Evolutionary conservation across 1,140 invertebrate species (phyloP).

Genomic region (Reticulitermes speratus): DNA sequence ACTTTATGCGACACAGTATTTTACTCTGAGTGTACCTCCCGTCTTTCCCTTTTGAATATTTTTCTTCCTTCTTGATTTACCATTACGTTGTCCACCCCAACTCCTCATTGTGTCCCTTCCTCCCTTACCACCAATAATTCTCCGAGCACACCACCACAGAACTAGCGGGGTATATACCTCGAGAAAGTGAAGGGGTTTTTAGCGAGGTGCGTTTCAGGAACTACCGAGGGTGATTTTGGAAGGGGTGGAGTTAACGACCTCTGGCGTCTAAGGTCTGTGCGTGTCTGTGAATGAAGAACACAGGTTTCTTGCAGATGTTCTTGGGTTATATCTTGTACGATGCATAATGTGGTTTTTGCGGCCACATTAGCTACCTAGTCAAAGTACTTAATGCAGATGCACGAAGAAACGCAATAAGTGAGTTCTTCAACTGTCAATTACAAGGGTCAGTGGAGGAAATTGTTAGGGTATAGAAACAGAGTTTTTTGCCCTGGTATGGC

Average conservation of each 20-base stretch:
- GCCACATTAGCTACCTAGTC: too few species aligned
- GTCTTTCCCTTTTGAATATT: neutral
- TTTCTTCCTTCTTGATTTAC: neutral
- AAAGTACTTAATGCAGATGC: too few species aligned
- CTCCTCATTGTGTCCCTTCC: neutral
- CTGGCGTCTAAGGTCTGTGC: neutral
- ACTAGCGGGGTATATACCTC: neutral
- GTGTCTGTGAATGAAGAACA: neutral
- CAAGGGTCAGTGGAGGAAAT: too few species aligned
- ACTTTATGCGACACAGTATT: neutral
- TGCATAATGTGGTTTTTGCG: neutral
- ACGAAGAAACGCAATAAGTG: too few species aligned
- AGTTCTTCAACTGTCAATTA: too few species aligned
- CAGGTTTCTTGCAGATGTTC: neutral
- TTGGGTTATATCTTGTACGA: neutral
- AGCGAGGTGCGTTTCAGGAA: neutral
- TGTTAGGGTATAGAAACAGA: too few species aligned
- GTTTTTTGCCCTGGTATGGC: too few species aligned
- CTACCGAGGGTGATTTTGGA: neutral
- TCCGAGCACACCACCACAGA: constrained; percentile 1
- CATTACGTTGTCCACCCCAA: neutral
- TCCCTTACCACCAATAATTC: constrained; percentile 4
- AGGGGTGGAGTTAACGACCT: constrained; percentile 1
- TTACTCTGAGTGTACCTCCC: neutral
- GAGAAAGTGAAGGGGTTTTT: neutral